phyloP scores from a whole-genome alignment of 2,113 vertebrate species.

The Osmerus eperlanus region DNA sequence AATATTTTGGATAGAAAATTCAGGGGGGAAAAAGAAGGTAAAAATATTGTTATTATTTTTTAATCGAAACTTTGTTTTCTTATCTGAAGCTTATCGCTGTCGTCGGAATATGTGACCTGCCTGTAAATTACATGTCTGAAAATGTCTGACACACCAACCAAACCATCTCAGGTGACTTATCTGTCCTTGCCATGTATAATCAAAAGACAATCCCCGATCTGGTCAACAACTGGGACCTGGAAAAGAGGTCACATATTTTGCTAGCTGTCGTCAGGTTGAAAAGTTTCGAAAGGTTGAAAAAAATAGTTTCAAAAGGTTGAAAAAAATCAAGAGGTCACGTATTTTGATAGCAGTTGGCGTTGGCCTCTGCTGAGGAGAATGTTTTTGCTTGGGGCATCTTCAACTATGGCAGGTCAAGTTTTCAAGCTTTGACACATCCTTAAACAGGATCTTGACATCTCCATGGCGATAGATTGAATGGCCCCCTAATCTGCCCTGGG shows the following conservation, averaged over 20 bases:
- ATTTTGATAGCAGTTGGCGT: neutral
- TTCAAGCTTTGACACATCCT: conserved; percentile 45
- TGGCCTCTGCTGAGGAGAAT: conserved; percentile 1
- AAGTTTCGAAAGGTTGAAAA: neutral
- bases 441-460: conserved; percentile 43
- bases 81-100: no score
- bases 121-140: no score
- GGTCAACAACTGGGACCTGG: neutral
- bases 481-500: conserved; percentile 24
- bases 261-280: neutral
- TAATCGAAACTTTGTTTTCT: neutral
- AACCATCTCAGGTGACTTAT: no score
- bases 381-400: conserved; percentile 20
- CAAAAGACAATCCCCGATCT: no score
- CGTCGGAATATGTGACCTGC: no score
- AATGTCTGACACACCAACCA: no score
- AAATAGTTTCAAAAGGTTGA: no score
- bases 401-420: conserved; percentile 38
- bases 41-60: neutral
- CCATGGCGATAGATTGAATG: conserved; percentile 28
- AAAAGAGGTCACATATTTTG: neutral
- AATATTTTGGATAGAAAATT: no score
- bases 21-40: no score
- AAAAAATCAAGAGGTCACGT: neutral
- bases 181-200: no score